Percentiles rank a stretch among this genome's conserved stretches.
phyloP scores from a whole-genome alignment of 2,888 invertebrate species.

The Eupithecia abbreviata region DNA sequence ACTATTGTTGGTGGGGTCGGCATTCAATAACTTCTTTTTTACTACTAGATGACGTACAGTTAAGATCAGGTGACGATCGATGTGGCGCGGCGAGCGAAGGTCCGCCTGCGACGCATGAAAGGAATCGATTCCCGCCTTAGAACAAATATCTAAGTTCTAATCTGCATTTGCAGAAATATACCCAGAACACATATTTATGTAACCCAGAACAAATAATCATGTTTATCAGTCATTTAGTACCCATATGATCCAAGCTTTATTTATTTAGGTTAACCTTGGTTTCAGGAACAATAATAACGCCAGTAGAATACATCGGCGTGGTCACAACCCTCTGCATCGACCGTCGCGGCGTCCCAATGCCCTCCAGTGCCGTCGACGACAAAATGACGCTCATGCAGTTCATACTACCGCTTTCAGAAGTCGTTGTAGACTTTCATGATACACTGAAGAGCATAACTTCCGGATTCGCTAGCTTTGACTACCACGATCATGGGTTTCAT shows the following conservation, averaged over 20 bases:
- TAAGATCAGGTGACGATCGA: too few species aligned
- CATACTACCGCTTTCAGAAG: conserved; percentile 94
- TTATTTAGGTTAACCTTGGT: conserved; percentile 15
- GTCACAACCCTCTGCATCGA: conserved; percentile 90
- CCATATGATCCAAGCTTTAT: not conserved
- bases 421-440: conserved; percentile 97
- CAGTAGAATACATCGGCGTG: conserved; percentile 88
- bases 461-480: conserved; percentile 98
- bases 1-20: too few species aligned
- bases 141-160: too few species aligned
- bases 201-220: too few species aligned
- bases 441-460: conserved; percentile 93
- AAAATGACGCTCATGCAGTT: conserved; percentile 92
- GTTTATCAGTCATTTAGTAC: too few species aligned
- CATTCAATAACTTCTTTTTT: too few species aligned
- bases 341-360: conserved; percentile 86
- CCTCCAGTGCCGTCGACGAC: conserved; percentile 91
- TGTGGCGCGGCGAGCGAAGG: too few species aligned
- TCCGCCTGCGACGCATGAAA: too few species aligned
- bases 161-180: too few species aligned
- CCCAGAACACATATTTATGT: too few species aligned
- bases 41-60: too few species aligned
- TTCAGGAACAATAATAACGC: conserved; percentile 94
- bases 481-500: conserved; percentile 94
- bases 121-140: too few species aligned